Percentiles rank a stretch among this genome's conserved stretches.
Conservation (phyloP, 2,888 invertebrate genomes). For the Eledona agricola region DNA sequence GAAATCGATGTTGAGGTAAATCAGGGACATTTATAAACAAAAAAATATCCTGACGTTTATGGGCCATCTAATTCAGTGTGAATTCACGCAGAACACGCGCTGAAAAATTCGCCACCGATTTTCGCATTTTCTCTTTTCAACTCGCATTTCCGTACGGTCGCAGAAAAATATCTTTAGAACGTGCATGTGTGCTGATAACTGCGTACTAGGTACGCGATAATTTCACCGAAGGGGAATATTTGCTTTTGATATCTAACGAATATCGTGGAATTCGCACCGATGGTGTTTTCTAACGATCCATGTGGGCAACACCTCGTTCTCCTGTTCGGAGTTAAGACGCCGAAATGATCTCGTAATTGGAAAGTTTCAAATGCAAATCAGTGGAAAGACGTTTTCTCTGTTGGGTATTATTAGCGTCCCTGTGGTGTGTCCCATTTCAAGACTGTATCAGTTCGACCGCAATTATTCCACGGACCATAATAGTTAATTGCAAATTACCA, state of each 20-base stretch:
- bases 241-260: constrained; percentile 50
- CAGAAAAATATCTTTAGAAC: constrained; percentile 12
- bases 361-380: constrained; percentile 26
- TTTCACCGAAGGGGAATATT: constrained; percentile 48
- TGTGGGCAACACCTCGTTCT: constrained; percentile 47
- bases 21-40: constrained; percentile 52
- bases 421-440: constrained; percentile 26
- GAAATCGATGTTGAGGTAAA: constrained; percentile 60
- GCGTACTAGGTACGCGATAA: constrained; percentile 51
- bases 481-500: constrained; percentile 32
- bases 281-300: constrained; percentile 48
- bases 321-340: no score
- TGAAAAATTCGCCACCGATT: constrained; percentile 31
- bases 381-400: constrained; percentile 30
- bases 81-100: constrained; percentile 43
- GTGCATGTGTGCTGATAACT: constrained; percentile 33
- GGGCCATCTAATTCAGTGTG: constrained; percentile 58
- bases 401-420: constrained; percentile 21
- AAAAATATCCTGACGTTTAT: constrained; percentile 58
- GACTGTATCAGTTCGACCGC: constrained; percentile 28
- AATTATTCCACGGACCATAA: constrained; percentile 31
- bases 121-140: constrained; percentile 22
- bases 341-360: no score
- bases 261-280: constrained; percentile 53
- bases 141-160: no score